Evolutionary conservation across 2,113 vertebrate species (phyloP).

Genomic region (Callopanchax toddi): DNA sequence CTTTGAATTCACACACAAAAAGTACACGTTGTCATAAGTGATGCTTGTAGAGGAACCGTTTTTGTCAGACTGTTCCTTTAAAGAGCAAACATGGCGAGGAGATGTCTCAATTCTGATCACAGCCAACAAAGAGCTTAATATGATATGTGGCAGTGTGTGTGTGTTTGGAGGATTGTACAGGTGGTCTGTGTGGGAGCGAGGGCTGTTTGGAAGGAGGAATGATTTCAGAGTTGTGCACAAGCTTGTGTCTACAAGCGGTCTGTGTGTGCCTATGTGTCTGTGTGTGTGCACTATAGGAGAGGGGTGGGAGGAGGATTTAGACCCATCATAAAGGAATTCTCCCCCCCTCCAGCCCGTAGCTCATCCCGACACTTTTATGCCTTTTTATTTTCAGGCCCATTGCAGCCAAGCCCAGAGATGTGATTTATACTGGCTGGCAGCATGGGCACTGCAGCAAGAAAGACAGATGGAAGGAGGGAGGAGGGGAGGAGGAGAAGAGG

Average conservation of each 20-base stretch:
- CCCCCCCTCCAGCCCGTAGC: constrained; percentile 76
- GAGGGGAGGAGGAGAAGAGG: constrained; percentile 29
- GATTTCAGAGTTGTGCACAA: constrained; percentile 54
- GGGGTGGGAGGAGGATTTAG: constrained; percentile 74
- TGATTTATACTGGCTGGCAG: constrained; percentile 82
- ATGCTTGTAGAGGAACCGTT: constrained; percentile 15
- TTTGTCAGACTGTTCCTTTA: constrained; percentile 55
- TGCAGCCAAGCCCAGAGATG: constrained; percentile 77
- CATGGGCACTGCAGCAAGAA: constrained; percentile 79
- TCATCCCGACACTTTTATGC: constrained; percentile 82
- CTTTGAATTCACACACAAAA: constrained; percentile 10
- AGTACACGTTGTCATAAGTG: constrained; percentile 17
- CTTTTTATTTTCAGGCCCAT: constrained; percentile 82
- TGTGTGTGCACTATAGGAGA: constrained; percentile 28
- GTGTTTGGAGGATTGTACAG: constrained; percentile 37
- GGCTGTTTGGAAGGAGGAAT: constrained; percentile 44
- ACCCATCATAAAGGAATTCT: constrained; percentile 82
- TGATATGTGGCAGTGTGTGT: constrained; percentile 43
- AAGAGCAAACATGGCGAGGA: constrained; percentile 18
- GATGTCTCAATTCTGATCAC: constrained; percentile 65
- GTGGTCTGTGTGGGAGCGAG: constrained; percentile 41
- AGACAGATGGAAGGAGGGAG: constrained; percentile 72
- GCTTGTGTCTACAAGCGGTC: constrained; percentile 51
- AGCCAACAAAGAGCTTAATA: constrained; percentile 45
- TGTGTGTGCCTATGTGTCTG: constrained; percentile 40